Evolutionary conservation across 2,113 vertebrate species (phyloP), one percentile per base, ranked within the genome.

Genomic region (Melospiza georgiana): DNA sequence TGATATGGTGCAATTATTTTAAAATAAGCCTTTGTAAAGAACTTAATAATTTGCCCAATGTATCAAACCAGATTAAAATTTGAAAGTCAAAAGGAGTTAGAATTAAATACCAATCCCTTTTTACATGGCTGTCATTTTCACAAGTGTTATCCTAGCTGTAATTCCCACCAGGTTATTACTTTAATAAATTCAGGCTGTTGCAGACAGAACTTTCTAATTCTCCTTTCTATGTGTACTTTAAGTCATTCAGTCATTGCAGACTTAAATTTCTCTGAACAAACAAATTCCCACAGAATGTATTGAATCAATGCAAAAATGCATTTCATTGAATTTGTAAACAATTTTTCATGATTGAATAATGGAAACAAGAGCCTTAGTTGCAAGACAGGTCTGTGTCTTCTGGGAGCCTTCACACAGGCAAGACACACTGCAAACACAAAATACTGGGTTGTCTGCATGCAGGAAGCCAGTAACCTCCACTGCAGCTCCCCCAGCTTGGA

Each of bases 1-100:
- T 87, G 66, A 76, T 90, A 95, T 25, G 83, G 78, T 90, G 91
- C 76, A 89, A 96, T 95, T 93, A 86, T 95, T 97, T 93, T 96
- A 77, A 94, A 92, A 77, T 43, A 92, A 87, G 48, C 5, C 2
- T 82, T 90, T 93, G 68, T 90, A 65, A 91, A 96, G 55, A 79
- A 84, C 5, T 66, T 65, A 78, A 73, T 88, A 49, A 67, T 90
- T 86, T 87, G 6, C 37, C 78, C 43, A 37, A 14, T 71, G 31
- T 69, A 89, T 39, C 57, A 94, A 87, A 27, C 11, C 43, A 68
- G 52, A 62, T 87, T 89, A 93, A 88, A 94, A 87, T 62, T 37
- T 65, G 44, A 31, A 89, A 74, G 30, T 82, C 37, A 84, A 74
- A 83, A 80, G 46, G 17, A 35, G 10, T 25, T 82, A 55, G 66